These are phyloP conservation scores for Caenorhabditis inopinata DNA, from an alignment of 1,140 invertebrate genomes.

Conservation along the genomic window DNA sequence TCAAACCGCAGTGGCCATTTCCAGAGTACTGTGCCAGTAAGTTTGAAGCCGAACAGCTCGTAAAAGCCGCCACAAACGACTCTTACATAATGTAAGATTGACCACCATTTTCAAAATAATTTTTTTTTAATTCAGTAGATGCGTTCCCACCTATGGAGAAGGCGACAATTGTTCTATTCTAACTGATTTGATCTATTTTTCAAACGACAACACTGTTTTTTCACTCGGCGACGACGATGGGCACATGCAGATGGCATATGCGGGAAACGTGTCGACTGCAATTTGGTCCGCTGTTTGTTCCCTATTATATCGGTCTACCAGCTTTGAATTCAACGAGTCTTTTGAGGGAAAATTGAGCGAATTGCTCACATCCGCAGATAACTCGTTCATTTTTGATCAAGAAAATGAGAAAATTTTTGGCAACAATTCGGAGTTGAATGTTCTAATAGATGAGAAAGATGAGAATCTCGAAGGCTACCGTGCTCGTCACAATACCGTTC, in stretches of 20 bases:
- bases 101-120: no score
- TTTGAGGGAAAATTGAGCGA: background rate
- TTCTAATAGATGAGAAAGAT: background rate
- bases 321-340: background rate
- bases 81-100: background rate
- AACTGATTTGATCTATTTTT: conserved; percentile 14
- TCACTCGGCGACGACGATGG: background rate
- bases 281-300: background rate
- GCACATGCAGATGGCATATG: conserved; percentile 11
- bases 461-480: background rate
- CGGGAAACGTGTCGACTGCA: background rate
- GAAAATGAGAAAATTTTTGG: background rate
- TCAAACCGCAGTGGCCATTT: conserved; percentile 3
- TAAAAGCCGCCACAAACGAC: background rate
- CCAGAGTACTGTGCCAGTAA: background rate
- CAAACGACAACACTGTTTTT: background rate
- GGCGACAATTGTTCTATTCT: conserved; percentile 5
- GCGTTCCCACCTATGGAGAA: background rate
- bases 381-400: background rate
- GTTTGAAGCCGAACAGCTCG: conserved; percentile 3
- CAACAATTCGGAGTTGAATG: background rate
- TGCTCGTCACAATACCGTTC: conserved; percentile 16
- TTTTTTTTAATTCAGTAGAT: background rate
- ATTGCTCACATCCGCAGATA: background rate
- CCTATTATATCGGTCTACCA: background rate